phyloP scores from a whole-genome alignment of 2,113 vertebrate species.

The Microcebus tavaratra region DNA sequence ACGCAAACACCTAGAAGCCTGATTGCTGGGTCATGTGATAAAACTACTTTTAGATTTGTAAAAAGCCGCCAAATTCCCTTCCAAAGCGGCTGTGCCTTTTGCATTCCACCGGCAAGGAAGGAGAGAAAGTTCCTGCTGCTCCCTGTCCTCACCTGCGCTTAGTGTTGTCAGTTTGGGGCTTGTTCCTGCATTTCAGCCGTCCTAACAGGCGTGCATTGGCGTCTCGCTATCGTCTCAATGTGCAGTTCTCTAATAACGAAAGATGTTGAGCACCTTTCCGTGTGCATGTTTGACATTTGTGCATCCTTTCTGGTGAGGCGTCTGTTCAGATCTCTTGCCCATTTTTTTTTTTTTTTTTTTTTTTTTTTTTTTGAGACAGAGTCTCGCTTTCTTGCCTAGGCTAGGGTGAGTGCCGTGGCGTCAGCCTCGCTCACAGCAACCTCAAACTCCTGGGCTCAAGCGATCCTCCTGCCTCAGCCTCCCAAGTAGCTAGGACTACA shows the following conservation, averaged over 20 bases:
- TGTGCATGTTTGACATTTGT: neutral
- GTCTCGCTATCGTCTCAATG: neutral
- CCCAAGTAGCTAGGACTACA: no score
- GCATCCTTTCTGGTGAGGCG: accelerated
- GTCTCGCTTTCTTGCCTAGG: no score
- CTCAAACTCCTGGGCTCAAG: no score
- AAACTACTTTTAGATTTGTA: neutral
- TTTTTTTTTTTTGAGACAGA: no score
- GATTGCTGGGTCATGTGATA: accelerated
- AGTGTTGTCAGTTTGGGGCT: accelerated
- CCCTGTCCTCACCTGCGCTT: accelerated
- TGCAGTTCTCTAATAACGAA: accelerated
- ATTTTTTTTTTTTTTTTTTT: no score
- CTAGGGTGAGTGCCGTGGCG: no score
- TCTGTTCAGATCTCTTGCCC: neutral
- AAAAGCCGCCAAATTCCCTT: neutral
- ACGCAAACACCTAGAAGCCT: neutral
- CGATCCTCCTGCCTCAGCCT: no score
- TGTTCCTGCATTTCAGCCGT: neutral
- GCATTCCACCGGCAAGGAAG: accelerated
- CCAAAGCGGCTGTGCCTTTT: accelerated
- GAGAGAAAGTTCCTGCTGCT: accelerated
- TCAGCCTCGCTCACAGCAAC: no score
- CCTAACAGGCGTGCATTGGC: no score
- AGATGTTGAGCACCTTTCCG: neutral